Conservation (phyloP, 2,888 invertebrate genomes). For the Pandemis heparana region DNA sequence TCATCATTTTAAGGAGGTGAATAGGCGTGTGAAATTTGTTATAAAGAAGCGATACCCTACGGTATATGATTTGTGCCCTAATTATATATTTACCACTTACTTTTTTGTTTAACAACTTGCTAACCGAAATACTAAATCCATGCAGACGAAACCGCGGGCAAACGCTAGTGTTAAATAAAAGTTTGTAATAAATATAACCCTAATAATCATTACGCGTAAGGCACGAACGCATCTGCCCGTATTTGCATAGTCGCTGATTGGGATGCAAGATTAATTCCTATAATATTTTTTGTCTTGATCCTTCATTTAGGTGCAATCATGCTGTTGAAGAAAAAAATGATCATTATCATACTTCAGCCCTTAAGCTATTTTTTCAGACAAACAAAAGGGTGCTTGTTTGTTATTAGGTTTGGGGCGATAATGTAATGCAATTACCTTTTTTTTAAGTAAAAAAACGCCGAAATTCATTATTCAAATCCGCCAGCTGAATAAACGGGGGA, state of each 20-base stretch:
- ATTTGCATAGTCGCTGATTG: constrained; percentile 83
- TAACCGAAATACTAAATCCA: too few relatives aligned
- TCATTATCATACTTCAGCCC: constrained; percentile 85
- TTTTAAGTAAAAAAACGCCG: constrained; percentile 66
- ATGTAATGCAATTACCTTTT: constrained; percentile 84
- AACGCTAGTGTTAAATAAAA: too few relatives aligned
- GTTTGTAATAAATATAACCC: constrained; percentile 8
- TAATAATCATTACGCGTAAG: constrained; percentile 64
- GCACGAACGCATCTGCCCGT: constrained; percentile 79
- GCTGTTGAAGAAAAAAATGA: constrained; percentile 76
- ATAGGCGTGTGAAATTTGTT: too few relatives aligned
- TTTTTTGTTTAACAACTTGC: too few relatives aligned
- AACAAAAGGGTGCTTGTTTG: constrained; percentile 84
- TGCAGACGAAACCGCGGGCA: too few relatives aligned
- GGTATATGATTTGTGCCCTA: too few relatives aligned
- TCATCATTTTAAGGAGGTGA: too few relatives aligned
- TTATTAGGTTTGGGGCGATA: constrained; percentile 85
- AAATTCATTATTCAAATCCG: constrained; percentile 83
- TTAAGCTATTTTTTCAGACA: constrained; percentile 84
- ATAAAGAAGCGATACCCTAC: too few relatives aligned
- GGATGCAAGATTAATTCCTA: constrained; percentile 80
- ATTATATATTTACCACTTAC: too few relatives aligned
- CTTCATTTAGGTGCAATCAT: constrained; percentile 82
- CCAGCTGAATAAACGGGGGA: constrained; percentile 80
- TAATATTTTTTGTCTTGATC: constrained; percentile 83